Evolutionary conservation across 92 coral and sea anemone species (phyloP), one percentile per base, ranked within the genome.

Genomic region (Anthopleura xanthogrammica): DNA sequence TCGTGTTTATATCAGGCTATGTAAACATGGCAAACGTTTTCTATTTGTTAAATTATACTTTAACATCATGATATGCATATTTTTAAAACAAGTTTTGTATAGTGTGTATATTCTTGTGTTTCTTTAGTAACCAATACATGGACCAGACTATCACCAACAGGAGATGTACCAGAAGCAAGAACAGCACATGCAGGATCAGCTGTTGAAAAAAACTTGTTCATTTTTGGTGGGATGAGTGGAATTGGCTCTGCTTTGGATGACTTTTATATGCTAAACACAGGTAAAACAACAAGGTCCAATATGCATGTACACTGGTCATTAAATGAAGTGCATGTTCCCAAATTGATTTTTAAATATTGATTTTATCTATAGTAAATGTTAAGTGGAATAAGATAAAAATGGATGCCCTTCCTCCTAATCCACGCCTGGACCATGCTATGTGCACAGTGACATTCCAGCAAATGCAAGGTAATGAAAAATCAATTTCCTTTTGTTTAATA

Each of bases 201-300:
- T 52, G 83, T 87, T 16, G 95, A 92, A 9, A 83, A 85, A 68
- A 80, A 73, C 19, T 81, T 96, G 19, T 94, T 77, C 75, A 72
- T 96, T 50, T 95, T 94, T 86, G 99, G 99, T 90, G 99, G 99
- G 56, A 96, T 96, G 99, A 93, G 88, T 79, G 91, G 91, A 6
- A 76, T 88, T 66, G 98, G 97, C 12, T 39, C 82, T n/a, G 95
- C 98, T 9, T 86, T 96, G 46, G 98, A 96, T 82, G 99, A 96
- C 79, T 85, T 96, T 77, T 92, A 90, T 78, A 85, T 84, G 22
- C 79, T 96, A 29, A 86, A 92, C 78, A 94, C 96, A 78, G 99
- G 99, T 94, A 68, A 64, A 54, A 54, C 58, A 54, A 54, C 58
- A 54, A 54, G 16, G 16, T 11, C 58, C 13, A 54, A 14, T 54